Base-by-base conservation (phyloP, 2,888 invertebrate species). In the Heliconius sara region DNA sequence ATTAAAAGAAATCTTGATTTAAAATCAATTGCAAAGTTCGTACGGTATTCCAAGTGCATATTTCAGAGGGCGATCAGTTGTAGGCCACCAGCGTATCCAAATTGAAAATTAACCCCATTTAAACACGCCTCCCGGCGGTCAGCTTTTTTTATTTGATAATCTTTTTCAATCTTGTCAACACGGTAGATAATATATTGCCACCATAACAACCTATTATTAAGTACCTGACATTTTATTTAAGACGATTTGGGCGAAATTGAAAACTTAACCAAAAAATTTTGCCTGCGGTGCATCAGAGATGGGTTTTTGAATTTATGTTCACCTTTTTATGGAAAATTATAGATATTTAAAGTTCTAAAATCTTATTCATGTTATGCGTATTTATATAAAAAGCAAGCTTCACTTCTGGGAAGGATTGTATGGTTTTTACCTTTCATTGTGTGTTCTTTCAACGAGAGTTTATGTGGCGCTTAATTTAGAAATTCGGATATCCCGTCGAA, bases 41-140 rank as follows among this genome's bases (percentile, higher is more conserved):
- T 91, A 89, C 85, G 85, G 85, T 84, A 86, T 92, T 90, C 89
- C 86, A 84, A 84, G 89, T 89, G 90, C 84, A 87, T 87, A 88
- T 86, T 86, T 85, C 87, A 87, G 89, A 91, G 91, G 91, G 73
- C n/a, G 34, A 34, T 60, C 60, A 60, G n/a, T n/a, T 91, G 89
- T 90, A 89, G 91, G 90, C 94, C 93, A 94, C 93, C 93, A 88
- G 91, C 90, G 91, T 89, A 89, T 89, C 87, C 86, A 91, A 91
- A 95, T 95, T 95, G 93, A 94, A 95, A 94, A 94, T 95, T 94
- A 93, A 92, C 93, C 93, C 92, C 91, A 89, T 91, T 92, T 90
- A 90, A 91, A 90, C 90, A 91, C 93, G 89, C 92, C 93, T 92
- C 91, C 90, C 90, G 92, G 91, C 90, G 92, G 86, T 90, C 88